Evolutionary conservation across 2,113 vertebrate species (phyloP), one percentile per base, ranked within the genome.

Genomic region (Ondatra zibethicus): DNA sequence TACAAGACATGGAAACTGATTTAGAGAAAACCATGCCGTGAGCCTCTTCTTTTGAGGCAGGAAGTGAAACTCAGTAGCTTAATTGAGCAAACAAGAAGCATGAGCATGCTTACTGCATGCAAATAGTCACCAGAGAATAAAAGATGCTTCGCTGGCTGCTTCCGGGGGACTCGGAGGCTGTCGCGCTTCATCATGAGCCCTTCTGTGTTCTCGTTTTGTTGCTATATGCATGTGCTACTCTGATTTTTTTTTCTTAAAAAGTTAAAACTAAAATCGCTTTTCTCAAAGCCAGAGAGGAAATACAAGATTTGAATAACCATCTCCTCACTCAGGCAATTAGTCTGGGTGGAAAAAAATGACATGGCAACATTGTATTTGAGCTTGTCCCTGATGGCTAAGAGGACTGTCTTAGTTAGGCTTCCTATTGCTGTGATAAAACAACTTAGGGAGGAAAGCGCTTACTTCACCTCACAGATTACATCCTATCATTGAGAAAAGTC

Each of bases 231-330:
- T 36, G 29, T 58, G 5, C 36, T 70, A 73, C 7, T 88, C 65
- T 47, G 73, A 80, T 75, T 63, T 29, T 21, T n/a, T 73, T 72
- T n/a, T 72, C n/a, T 27, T 45, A 84, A 82, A 84, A 65, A 89
- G 77, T 58, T 89, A 92, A 92, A 42, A 5, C 9, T 70, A 33
- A 61, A 91, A 45, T 39, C 76, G 2, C 58, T 92, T 88, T 73
- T 63, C 84, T 97, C 63, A 92, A 89, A 94, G 36, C 16, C 70
- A 89, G 31, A 80, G 39, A 68, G 33, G 61, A 93, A 96, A 88
- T 52, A 84, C 58, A 87, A 77, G 78, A 75, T 50, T 39, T 78
- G 19, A 88, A 33, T 31, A n/a, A 86, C 61, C 33, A 91, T 70
- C 39, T 88, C 82, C 31, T 97, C 72, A 89, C 14, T 86, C 68